Evolutionary conservation across 2,888 invertebrate genomes (phyloP).

Genomic region (Pegoplata infirma): DNA sequence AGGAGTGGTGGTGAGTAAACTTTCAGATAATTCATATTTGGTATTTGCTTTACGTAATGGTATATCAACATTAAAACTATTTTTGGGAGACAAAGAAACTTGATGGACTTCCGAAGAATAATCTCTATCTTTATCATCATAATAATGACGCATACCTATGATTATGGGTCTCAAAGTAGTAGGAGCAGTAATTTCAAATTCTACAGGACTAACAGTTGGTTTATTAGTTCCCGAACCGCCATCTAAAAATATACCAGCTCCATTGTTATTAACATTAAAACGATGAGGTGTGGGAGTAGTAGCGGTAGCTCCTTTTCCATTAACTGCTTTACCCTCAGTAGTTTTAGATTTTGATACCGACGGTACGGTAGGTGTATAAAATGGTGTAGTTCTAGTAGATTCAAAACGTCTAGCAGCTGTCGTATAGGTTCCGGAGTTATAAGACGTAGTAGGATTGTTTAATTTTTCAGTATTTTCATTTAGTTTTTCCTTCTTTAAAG

Average conservation of each 20-base stretch:
- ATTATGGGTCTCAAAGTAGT: slow-evolving; percentile 69
- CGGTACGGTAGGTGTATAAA: slow-evolving; percentile 77
- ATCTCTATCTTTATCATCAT: slow-evolving; percentile 59
- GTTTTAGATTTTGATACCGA: slow-evolving; percentile 70
- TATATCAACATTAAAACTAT: slow-evolving; percentile 63
- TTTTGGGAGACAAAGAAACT: slow-evolving; percentile 43
- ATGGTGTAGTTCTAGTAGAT: slow-evolving; percentile 75
- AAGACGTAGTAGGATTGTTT: slow-evolving; percentile 69
- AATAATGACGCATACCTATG: slow-evolving; percentile 71
- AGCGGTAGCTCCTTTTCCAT: slow-evolving; percentile 57
- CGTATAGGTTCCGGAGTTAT: slow-evolving; percentile 71
- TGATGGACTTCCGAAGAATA: slow-evolving; percentile 45
- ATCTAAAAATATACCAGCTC: slow-evolving; percentile 64
- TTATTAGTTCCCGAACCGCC: slow-evolving; percentile 60
- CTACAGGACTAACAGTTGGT: slow-evolving; percentile 63
- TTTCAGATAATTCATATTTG: slow-evolving; percentile 64
- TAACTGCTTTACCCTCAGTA: slow-evolving; percentile 70
- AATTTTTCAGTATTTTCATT: slow-evolving; percentile 48
- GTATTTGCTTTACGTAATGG: slow-evolving; percentile 60
- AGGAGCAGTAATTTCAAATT: slow-evolving; percentile 59
- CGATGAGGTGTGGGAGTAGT: slow-evolving; percentile 72
- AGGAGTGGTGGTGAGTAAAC: slow-evolving; percentile 66
- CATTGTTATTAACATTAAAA: slow-evolving; percentile 65
- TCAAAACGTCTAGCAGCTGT: slow-evolving; percentile 75
- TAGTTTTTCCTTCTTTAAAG: slow-evolving; percentile 52